Base-by-base conservation (phyloP, 2,888 invertebrate genomes). In the Sphinx pinastri region DNA sequence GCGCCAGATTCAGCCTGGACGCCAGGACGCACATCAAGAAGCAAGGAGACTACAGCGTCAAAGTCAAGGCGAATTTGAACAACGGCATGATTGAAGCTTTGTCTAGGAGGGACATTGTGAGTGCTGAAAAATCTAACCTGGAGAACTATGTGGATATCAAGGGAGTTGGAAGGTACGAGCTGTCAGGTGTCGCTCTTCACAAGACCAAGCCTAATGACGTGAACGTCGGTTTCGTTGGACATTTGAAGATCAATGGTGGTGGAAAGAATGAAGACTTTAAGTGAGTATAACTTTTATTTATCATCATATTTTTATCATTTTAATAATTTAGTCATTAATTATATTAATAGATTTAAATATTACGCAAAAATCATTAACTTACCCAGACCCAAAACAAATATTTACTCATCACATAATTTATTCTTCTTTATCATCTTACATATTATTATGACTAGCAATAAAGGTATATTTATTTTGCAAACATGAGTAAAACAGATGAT, bases 111-210 rank as follows among this genome's bases (percentile, higher is more conserved):
- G 94, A 95, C 58, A 90, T 95, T 3, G 82, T 94, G 0, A 94
- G 94, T 0, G 86, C 89, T 14, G 92, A 94, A 49, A 95, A 96
- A 80, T 96, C 95, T 0, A 96, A 96, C 81, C 93, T 96, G 58
- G 93, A 94, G 58, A 95, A 96, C 78, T 94, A 93, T 54, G 72
- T 97, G 11, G 92, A 94, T 6, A 76, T 96, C 16, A 95, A 95
- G 47, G 94, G 95, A 63, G 94, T 95, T 13, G 95, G 95, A 68
- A 96, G 95, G 80, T 95, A 96, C 79, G 95, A 96, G 78, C 85
- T 96, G 0, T 95, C 95, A 47, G 95, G 96, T 67, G 93, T 94
- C 0, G 87, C 96, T 0, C 87, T 90, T 0, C 95, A 96, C 80
- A 94, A 92, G 68, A 84, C 92, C 5, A 93, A 94, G 76, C 90